These are phyloP conservation scores for Drosophila birchii DNA, from an alignment of 2,888 invertebrate species.

Conservation along the genomic window DNA sequence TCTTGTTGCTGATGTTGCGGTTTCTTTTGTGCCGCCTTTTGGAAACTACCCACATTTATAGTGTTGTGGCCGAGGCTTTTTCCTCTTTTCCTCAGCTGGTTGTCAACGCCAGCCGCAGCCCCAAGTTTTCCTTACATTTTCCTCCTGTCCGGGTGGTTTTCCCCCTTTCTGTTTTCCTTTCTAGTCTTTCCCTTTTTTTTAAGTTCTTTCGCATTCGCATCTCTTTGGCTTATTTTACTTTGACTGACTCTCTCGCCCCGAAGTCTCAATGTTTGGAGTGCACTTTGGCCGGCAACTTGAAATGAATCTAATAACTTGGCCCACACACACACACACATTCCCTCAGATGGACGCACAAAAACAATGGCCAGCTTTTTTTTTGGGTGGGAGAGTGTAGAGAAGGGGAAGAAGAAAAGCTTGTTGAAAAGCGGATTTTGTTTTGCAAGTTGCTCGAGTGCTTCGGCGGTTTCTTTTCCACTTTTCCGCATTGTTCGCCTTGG, in stretches of 20 bases:
- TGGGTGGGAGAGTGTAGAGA: too few relatives aligned
- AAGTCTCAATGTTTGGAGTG: constrained; percentile 68
- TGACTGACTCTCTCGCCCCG: constrained; percentile 35
- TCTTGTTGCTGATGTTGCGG: constrained; percentile 78
- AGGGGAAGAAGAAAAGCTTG: constrained; percentile 15
- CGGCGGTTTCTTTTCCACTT: constrained; percentile 50
- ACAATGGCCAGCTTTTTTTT: constrained; percentile 53
- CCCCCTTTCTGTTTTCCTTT: constrained; percentile 10
- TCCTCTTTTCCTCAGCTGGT: constrained; percentile 47
- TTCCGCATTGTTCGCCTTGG: constrained; percentile 42
- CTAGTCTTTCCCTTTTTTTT: constrained; percentile 32
- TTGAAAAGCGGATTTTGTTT: constrained; percentile 71
- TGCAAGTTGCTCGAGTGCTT: constrained; percentile 68
- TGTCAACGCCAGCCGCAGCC: constrained; percentile 73
- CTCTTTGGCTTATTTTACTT: constrained; percentile 72
- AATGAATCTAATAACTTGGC: constrained; percentile 79
- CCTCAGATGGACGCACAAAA: constrained; percentile 46
- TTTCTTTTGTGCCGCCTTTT: constrained; percentile 74
- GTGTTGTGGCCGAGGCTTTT: constrained; percentile 68
- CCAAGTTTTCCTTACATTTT: constrained; percentile 25
- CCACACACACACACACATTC: constrained; percentile 29
- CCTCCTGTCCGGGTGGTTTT: constrained; percentile 11
- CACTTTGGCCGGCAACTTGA: constrained; percentile 78
- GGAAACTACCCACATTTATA: constrained; percentile 77
- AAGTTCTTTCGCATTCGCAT: constrained; percentile 49